phyloP scores from a whole-genome alignment of 2,888 invertebrate species.

The Pseudeuparius sepicola region DNA sequence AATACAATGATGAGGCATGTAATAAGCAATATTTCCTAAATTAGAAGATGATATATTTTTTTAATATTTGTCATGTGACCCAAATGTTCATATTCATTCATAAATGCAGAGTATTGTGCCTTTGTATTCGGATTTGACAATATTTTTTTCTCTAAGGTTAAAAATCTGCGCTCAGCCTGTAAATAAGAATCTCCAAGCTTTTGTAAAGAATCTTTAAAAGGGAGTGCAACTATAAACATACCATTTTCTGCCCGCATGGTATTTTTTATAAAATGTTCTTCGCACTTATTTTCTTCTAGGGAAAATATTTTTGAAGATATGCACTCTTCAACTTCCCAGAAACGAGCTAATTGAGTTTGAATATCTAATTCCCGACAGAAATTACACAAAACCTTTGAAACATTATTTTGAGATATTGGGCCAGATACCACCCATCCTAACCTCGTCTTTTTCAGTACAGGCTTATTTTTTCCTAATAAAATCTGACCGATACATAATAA shows the following conservation, averaged over 20 bases:
- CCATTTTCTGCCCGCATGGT: constrained; percentile 5
- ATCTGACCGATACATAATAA: constrained; percentile 9
- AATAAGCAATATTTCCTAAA: no score
- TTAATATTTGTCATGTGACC: constrained; percentile 7
- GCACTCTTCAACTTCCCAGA: constrained; percentile 13
- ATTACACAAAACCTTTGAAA: background rate
- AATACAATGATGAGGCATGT: no score
- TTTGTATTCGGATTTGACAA: no score
- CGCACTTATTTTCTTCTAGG: constrained; percentile 9
- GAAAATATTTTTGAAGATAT: background rate
- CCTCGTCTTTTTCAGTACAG: constrained; percentile 12
- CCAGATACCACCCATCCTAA: constrained; percentile 15
- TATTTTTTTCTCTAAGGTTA: background rate
- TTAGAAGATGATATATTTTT: no score
- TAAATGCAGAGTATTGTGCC: constrained; percentile 1
- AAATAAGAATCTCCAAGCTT: background rate
- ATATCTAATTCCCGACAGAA: constrained; percentile 4
- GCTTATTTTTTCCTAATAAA: constrained; percentile 5
- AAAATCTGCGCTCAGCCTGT: background rate
- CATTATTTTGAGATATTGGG: background rate
- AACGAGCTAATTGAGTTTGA: constrained; percentile 7
- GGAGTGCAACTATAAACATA: constrained; percentile 9
- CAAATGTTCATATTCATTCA: constrained; percentile 3
- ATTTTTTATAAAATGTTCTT: constrained; percentile 10
- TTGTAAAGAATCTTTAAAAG: constrained; percentile 7